Base-by-base conservation (phyloP, 2,797 vertebrate species). In the Telmatherina bonti region DNA sequence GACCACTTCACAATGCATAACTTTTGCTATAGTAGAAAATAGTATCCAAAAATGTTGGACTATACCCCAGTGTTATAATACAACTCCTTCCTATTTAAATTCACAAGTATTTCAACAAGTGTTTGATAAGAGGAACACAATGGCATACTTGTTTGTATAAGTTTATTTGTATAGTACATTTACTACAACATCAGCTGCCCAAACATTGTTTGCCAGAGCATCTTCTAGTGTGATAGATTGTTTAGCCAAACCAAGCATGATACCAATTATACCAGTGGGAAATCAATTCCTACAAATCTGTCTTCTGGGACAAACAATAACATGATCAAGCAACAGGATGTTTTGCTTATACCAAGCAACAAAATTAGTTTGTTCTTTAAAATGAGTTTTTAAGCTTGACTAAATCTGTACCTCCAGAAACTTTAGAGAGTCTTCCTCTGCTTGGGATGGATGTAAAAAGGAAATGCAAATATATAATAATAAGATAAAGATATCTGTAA, bases 181-280 rank as follows among this genome's bases (percentile, higher is more conserved):
- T 31, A 31, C 7, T 31, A 31, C 3, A 31, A 31, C 30, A 31
- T 7, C 30, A 31, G 30, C 30, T 7, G 7, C 30, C 30, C 30
- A 31, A 31, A 31, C 3, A 31, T 66, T 81, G 62, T 84, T 72
- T 58, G 67, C 62, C 63, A 62, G 53, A 79, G 30, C 62, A 79
- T 79, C 72, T 81, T 59, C 49, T 73, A 78, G 84, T 83, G 81
- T 74, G 76, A 88, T n/a, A 36, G 84, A 79, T 93, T 90, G 88
- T 87, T 92, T 89, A 86, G 74, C 82, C 82, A 81, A 90, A 84
- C 70, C 79, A 85, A 76, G 70, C 83, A 76, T 85, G 76, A 85
- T 86, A 86, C 72, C 84, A 91, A 88, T 93, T 90, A 88, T 53
- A 61, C 67, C 55, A 59, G 82, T 81, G 70, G 76, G 70, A 74